A percentile compares a stretch with the other conserved stretches of the same genome.
phyloP scores from a whole-genome alignment of 2,113 vertebrate genomes.

The Probosciger aterrimus region DNA sequence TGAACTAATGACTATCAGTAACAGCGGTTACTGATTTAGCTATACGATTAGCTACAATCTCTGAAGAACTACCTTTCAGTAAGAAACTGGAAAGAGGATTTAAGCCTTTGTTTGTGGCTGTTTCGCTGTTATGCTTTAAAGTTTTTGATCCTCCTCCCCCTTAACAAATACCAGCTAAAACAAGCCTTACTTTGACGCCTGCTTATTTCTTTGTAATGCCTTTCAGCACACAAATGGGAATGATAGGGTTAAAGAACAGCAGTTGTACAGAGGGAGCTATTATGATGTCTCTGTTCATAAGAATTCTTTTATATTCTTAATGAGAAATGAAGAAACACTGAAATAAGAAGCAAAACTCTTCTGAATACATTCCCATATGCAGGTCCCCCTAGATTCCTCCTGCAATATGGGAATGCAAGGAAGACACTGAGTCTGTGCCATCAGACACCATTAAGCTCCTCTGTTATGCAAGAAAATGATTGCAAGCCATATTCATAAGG shows the following conservation, averaged over 20 bases:
- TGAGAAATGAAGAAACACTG: neutral
- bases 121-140: neutral
- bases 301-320: conserved; percentile 1
- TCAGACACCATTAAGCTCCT: neutral
- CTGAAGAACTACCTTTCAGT: neutral
- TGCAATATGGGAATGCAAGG: neutral
- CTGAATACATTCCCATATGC: neutral
- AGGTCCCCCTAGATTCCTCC: neutral
- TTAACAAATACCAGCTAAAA: neutral
- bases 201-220: neutral
- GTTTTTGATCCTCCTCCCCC: neutral
- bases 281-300: neutral
- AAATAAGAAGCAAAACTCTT: neutral
- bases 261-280: neutral
- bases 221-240: neutral
- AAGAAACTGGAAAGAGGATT: neutral
- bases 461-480: conserved; percentile 30
- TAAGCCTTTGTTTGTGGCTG: neutral
- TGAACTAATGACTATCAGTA: neutral
- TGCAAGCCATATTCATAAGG: neutral
- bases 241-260: neutral
- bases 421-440: neutral
- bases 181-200: neutral
- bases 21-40: conserved; percentile 9
- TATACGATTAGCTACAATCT: neutral